Conservation (phyloP, 1,140 invertebrate species). For the Papilio xuthus region DNA sequence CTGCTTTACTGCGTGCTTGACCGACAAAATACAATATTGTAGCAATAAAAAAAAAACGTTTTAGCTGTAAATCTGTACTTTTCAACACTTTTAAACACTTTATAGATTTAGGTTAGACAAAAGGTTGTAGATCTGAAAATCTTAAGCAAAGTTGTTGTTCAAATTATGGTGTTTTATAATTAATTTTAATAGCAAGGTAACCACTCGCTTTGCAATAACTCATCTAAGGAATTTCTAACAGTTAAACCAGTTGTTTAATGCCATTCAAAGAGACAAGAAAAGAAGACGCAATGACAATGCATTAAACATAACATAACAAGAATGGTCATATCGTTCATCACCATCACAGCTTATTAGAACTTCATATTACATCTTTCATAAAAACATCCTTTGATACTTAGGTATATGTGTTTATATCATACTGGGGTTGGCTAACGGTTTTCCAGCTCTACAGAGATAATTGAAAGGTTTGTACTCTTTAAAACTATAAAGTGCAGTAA, state of each 20-base stretch:
- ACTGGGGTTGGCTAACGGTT: not conserved
- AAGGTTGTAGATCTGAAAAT: too few relatives aligned
- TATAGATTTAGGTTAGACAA: too few relatives aligned
- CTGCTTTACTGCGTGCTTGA: constrained; percentile 40
- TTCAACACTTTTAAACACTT: too few relatives aligned
- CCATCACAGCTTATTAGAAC: constrained; percentile 4
- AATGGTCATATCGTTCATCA: not conserved
- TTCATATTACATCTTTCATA: not conserved
- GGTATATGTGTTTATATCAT: not conserved
- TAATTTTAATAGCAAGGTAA: not conserved
- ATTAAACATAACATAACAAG: constrained; percentile 2
- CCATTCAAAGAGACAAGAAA: not conserved
- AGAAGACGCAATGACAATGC: not conserved
- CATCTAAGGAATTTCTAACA: not conserved
- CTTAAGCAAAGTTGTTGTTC: not conserved
- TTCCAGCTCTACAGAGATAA: not conserved
- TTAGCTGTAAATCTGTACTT: not conserved
- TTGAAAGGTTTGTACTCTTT: too few relatives aligned
- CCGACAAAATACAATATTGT: not conserved
- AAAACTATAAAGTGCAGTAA: too few relatives aligned
- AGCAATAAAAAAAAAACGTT: not conserved
- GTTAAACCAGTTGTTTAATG: not conserved
- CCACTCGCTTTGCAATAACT: not conserved
- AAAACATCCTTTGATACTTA: not conserved
- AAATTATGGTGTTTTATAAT: not conserved